Conservation (phyloP, 2,888 invertebrate genomes). For the Lithophane socia region DNA sequence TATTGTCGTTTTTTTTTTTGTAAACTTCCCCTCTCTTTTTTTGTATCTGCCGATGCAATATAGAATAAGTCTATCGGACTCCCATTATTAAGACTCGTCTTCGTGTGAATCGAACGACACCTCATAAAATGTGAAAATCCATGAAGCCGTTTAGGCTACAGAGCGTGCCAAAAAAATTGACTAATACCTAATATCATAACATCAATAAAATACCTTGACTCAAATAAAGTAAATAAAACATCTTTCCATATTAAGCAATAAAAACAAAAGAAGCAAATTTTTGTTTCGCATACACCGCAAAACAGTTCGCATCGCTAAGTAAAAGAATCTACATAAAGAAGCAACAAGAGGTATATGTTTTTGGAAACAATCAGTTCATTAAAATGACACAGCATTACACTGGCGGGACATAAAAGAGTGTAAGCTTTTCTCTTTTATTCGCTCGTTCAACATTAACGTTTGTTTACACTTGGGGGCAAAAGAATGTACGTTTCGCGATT, state of each 20-base stretch:
- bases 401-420: constrained; percentile 58
- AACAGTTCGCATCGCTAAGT: constrained; percentile 21
- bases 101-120: too few species aligned
- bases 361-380: constrained; percentile 65
- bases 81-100: too few species aligned
- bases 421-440: constrained; percentile 62
- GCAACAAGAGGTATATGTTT: constrained; percentile 24
- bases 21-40: too few species aligned
- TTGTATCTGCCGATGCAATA: too few species aligned
- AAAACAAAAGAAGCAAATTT: constrained; percentile 11
- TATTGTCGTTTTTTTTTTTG: too few species aligned
- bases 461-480: constrained; percentile 41
- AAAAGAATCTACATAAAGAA: constrained; percentile 23
- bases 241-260: background rate
- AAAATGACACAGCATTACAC: constrained; percentile 64
- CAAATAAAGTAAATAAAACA: too few species aligned
- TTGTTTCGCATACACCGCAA: constrained; percentile 8
- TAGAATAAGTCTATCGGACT: too few species aligned
- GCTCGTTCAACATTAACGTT: constrained; percentile 51
- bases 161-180: too few species aligned
- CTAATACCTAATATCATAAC: too few species aligned
- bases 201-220: too few species aligned
- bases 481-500: constrained; percentile 12
- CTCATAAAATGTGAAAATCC: too few species aligned
- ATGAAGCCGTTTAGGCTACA: too few species aligned